A percentile compares a stretch with the other conserved stretches of the same genome.
Conservation (phyloP, 2,888 invertebrate species). For the Cyclophora albipunctata region DNA sequence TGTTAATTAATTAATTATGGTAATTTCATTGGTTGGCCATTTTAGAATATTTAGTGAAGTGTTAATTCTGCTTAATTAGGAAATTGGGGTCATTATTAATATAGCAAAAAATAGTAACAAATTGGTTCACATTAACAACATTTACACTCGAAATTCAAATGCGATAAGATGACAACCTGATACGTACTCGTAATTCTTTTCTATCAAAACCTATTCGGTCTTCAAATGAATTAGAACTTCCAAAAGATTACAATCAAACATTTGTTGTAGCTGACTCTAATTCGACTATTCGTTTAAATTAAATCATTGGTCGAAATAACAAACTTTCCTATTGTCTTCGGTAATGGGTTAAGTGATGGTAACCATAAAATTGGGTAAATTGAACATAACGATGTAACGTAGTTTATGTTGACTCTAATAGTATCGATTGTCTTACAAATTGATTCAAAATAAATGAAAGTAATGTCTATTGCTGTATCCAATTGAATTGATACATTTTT, state of each 20-base stretch:
- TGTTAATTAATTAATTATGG: too few relatives aligned
- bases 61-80: too few relatives aligned
- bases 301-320: constrained; percentile 9
- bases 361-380: constrained; percentile 19
- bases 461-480: too few relatives aligned
- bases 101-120: too few relatives aligned
- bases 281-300: constrained; percentile 9
- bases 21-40: too few relatives aligned
- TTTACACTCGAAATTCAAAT: too few relatives aligned
- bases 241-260: constrained; percentile 8
- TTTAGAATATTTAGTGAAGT: too few relatives aligned
- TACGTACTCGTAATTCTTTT: neutral
- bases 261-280: constrained; percentile 10
- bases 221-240: neutral
- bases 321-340: constrained; percentile 17
- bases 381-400: constrained; percentile 14
- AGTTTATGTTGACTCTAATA: constrained; percentile 8
- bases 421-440: constrained; percentile 1
- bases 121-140: too few relatives aligned
- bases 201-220: neutral
- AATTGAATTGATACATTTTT: too few relatives aligned
- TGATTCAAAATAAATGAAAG: too few relatives aligned
- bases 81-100: too few relatives aligned
- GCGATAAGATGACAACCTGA: too few relatives aligned
- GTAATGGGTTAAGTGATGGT: constrained; percentile 25